Evolutionary conservation across 2,113 vertebrate species (phyloP), one percentile per base, ranked within the genome.

Genomic region (Channa argus): DNA sequence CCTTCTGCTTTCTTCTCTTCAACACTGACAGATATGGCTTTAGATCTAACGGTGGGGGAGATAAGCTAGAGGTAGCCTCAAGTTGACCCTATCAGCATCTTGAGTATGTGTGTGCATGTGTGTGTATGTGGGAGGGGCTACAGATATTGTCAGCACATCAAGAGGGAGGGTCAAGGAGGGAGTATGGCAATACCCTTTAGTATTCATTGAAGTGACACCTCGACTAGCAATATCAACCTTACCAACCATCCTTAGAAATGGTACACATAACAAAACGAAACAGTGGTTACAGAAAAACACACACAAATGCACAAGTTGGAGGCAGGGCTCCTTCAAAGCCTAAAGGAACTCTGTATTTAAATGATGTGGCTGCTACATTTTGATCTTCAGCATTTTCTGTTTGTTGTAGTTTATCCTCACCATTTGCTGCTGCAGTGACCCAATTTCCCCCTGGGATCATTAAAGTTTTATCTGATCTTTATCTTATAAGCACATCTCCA

Each of bases 31-130:
- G 71, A 68, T 63, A 13, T 0, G 11, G 79, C 82, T 77, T 74
- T 37, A 80, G 72, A 83, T 79, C 74, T 72, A 34, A 69, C 5
- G 61, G 50, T 11, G 41, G 65, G 56, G 46, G 45, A 87, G 86
- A 88, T 88, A 83, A 86, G 74, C 59, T 7, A 2, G 38, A 83
- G 83, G 85, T 86, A 83, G 84, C 87, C 84, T 67, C 8, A 46
- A 67, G 51, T 85, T 77, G 75, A 90, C 84, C 84, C 83, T 70
- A 65, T 85, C 83, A 80, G 56, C 77, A 55, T 58, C 62, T 75
- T 2, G 41, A 44, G 43, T 49, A 66, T 43, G 55, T 46, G 62
- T 56, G 63, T 44, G 50, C 46, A 54, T 38, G 63, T 47, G 56
- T 53, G 63, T 56, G 58, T 33, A 14, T 8, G 60, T 1, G 63